Evolutionary conservation across 2,888 invertebrate genomes (phyloP).

Genomic region (Caenorhabditis auriculariae): DNA sequence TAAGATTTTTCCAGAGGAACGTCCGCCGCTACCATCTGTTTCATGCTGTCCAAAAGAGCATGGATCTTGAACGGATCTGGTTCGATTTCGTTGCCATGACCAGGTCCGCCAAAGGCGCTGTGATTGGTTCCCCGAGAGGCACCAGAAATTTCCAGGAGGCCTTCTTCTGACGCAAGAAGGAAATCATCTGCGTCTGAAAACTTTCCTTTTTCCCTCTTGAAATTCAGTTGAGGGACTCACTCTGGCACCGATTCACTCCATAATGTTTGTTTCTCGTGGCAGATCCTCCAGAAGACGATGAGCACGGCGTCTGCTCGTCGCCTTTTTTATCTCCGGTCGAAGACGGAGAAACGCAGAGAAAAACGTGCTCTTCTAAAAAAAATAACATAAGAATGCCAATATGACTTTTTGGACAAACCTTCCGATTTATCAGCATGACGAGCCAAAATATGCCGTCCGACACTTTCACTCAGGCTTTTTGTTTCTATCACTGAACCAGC

Average conservation of each 20-base stretch:
- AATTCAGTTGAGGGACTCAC: not conserved
- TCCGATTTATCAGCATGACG: conserved; percentile 14
- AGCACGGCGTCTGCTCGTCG: not conserved
- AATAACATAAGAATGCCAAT: not conserved
- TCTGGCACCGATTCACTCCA: not conserved
- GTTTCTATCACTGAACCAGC: conserved; percentile 55
- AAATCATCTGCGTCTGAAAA: conserved; percentile 21
- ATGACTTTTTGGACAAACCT: not conserved
- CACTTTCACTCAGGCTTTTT: conserved; percentile 46
- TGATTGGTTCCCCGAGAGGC: too few relatives aligned
- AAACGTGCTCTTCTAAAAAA: conserved; percentile 9
- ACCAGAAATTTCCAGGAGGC: too few relatives aligned
- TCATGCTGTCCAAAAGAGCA: conserved; percentile 54
- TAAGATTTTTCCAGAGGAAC: conserved; percentile 36
- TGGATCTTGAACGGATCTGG: conserved; percentile 45
- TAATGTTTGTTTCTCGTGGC: not conserved
- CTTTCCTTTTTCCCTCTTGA: not conserved
- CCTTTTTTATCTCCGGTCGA: conserved; percentile 7
- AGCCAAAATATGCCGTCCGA: conserved; percentile 16
- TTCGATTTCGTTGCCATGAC: conserved; percentile 13
- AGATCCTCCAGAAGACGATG: not conserved
- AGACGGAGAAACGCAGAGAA: conserved; percentile 9
- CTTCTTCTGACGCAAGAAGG: conserved; percentile 34
- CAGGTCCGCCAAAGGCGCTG: too few relatives aligned
- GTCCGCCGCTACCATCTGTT: conserved; percentile 55